These are phyloP conservation scores for Paramuricea clavata DNA, from an alignment of 92 coral and sea anemone genomes.

Conservation along the genomic window DNA sequence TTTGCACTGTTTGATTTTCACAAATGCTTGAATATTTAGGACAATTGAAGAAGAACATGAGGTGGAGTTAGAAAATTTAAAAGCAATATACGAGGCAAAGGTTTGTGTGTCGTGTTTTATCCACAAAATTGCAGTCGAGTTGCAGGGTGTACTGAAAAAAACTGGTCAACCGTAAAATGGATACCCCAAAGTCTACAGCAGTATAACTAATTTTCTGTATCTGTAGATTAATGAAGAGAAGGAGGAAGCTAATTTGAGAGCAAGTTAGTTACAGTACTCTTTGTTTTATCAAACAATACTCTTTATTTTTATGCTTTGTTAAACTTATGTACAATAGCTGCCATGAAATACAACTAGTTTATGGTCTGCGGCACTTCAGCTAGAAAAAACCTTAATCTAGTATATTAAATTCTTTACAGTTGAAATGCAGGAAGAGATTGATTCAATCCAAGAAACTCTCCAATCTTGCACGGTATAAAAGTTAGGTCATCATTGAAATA, in stretches of 20 bases:
- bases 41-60: conserved; percentile 82
- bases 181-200: too few species aligned
- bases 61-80: conserved; percentile 79
- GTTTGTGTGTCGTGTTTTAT: conserved; percentile 39
- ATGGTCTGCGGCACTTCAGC: not conserved
- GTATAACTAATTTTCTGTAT: not conserved
- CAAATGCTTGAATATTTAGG: conserved; percentile 28
- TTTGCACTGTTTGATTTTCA: not conserved
- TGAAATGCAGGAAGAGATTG: conserved; percentile 37
- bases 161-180: too few species aligned
- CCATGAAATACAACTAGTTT: not conserved
- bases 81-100: conserved; percentile 68
- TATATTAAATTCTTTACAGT: conserved; percentile 8
- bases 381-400: not conserved
- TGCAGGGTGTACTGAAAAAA: not conserved
- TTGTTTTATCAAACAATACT: too few species aligned
- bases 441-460: conserved; percentile 1
- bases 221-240: conserved; percentile 23
- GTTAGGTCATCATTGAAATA: too few species aligned
- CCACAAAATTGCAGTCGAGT: not conserved
- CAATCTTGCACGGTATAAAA: conserved; percentile 47
- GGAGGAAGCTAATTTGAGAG: conserved; percentile 10
- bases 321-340: not conserved
- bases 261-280: not conserved
- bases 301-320: too few species aligned